These are phyloP conservation scores for Poecilia picta DNA, from an alignment of 2,797 vertebrate species.

Conservation along the genomic window DNA sequence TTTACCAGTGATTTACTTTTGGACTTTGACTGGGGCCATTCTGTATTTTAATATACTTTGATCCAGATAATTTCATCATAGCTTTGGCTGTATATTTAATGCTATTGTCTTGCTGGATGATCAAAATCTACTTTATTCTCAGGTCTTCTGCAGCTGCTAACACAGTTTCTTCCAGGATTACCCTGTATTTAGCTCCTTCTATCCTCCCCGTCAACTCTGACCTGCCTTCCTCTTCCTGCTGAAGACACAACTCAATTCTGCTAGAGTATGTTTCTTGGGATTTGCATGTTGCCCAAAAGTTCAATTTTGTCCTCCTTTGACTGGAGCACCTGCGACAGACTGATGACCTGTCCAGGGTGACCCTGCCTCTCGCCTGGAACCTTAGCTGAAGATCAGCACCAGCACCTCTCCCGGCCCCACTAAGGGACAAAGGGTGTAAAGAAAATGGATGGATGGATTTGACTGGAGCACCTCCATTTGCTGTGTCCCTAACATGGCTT, in stretches of 20 bases:
- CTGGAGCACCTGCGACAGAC: background rate
- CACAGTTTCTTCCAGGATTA: background rate
- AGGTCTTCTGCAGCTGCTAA: background rate
- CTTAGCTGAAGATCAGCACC: no score
- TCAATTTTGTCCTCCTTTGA: background rate
- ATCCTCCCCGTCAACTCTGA: background rate
- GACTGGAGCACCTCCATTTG: background rate
- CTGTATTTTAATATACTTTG: background rate
- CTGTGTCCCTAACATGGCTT: background rate
- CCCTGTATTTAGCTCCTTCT: background rate
- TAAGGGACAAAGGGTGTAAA: no score
- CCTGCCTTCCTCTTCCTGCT: background rate
- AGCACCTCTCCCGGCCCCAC: no score
- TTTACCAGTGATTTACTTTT: background rate
- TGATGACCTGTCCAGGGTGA: no score
- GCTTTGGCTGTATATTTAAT: background rate
- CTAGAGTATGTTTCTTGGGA: background rate
- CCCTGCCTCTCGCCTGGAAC: no score
- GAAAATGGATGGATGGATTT: no score
- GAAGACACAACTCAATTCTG: background rate
- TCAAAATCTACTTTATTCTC: background rate
- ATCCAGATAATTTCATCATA: background rate
- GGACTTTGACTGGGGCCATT: background rate
- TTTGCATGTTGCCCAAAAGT: background rate
- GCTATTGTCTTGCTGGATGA: background rate